These are phyloP conservation scores for Rhamphomyia laevipes DNA, from an alignment of 2,888 invertebrate genomes.

Conservation along the genomic window DNA sequence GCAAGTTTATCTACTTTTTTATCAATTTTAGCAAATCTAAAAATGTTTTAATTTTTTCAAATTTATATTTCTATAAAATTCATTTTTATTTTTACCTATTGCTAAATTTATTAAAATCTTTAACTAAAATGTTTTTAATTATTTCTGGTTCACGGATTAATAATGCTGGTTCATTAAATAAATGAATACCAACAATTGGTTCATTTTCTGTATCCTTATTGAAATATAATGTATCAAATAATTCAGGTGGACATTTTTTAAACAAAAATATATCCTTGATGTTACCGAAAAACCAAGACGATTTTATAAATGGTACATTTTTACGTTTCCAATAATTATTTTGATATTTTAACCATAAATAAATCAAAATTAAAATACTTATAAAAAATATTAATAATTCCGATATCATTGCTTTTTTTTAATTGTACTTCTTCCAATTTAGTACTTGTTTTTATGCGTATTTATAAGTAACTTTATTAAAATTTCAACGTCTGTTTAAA, in stretches of 20 bases:
- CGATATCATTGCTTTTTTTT: neutral
- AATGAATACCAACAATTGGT: conserved; percentile 33
- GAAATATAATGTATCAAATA: conserved; percentile 32
- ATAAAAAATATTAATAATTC: too few relatives aligned
- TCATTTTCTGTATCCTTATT: conserved; percentile 21
- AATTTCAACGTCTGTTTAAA: too few relatives aligned
- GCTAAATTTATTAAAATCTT: conserved; percentile 38
- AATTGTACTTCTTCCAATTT: too few relatives aligned
- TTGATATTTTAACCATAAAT: too few relatives aligned
- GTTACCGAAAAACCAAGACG: conserved; percentile 34
- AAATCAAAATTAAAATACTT: too few relatives aligned
- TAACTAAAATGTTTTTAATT: conserved; percentile 37
- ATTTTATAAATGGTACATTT: conserved; percentile 28
- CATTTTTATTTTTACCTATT: conserved; percentile 23
- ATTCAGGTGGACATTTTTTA: conserved; percentile 26
- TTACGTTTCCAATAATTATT: conserved; percentile 29
- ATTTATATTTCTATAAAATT: neutral
- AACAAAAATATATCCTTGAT: conserved; percentile 27
- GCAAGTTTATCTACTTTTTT: conserved; percentile 30
- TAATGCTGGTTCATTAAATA: conserved; percentile 38
- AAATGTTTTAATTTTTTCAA: conserved; percentile 20
- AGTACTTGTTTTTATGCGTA: too few relatives aligned
- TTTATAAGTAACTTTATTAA: too few relatives aligned
- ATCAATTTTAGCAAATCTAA: too few relatives aligned
- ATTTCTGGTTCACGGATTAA: conserved; percentile 38